Percentiles rank a stretch among this genome's conserved stretches.
Evolutionary conservation across 2,888 invertebrate species (phyloP).

Genomic region (Oasisia sp.): DNA sequence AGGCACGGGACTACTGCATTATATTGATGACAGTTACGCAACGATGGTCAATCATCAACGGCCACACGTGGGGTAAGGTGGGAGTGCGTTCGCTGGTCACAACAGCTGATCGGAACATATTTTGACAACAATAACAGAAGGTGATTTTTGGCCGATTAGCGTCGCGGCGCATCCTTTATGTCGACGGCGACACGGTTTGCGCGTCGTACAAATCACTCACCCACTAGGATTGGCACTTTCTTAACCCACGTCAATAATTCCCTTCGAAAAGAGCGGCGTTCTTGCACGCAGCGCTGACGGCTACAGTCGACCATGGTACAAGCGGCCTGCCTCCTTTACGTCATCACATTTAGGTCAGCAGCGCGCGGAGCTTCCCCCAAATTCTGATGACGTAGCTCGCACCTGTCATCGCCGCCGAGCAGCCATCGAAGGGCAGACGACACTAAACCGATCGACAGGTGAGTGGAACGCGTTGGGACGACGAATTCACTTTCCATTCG

Average conservation of each 20-base stretch:
- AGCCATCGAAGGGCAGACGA: neutral
- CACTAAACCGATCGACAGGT: neutral
- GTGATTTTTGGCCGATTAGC: constrained; percentile 21
- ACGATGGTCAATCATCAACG: neutral
- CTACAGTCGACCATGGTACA: constrained; percentile 65
- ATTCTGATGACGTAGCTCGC: constrained; percentile 52
- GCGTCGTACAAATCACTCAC: constrained; percentile 49
- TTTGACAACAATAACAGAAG: constrained; percentile 54
- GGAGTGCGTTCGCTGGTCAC: constrained; percentile 29
- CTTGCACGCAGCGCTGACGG: constrained; percentile 60
- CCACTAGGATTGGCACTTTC: constrained; percentile 61
- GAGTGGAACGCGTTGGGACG: neutral
- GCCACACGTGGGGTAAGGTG: constrained; percentile 21
- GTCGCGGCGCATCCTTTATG: constrained; percentile 28
- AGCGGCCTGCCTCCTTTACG: constrained; percentile 35
- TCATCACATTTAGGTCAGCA: constrained; percentile 34
- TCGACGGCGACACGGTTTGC: constrained; percentile 20
- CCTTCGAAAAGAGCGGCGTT: constrained; percentile 62
- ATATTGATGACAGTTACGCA: constrained; percentile 9
- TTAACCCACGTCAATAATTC: constrained; percentile 66
- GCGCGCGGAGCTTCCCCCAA: constrained; percentile 36
- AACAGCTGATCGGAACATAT: constrained; percentile 39
- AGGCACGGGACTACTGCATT: neutral
- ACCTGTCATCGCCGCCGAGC: constrained; percentile 33
- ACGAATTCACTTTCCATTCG: neutral